Conservation (phyloP, 2,797 vertebrate genomes). For the Lemur catta region DNA sequence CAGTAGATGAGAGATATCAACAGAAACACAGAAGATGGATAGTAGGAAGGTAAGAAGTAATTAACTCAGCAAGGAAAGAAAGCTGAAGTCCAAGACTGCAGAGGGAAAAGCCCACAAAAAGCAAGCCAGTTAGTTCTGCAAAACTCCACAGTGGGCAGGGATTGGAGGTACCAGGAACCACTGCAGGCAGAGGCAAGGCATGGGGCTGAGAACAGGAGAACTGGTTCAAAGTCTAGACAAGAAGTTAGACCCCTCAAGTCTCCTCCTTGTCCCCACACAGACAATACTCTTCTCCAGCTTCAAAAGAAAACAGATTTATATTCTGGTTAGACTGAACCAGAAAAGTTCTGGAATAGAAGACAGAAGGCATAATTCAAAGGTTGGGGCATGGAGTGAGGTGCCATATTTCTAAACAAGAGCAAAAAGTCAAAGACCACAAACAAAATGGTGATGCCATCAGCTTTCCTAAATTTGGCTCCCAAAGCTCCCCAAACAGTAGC, state of each 20-base stretch:
- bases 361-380: not conserved
- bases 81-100: not conserved
- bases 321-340: not conserved
- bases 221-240: not conserved
- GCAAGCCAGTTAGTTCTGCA: not conserved
- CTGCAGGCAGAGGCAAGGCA: not conserved
- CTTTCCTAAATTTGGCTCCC: not conserved
- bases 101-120: not conserved
- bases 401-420: not conserved
- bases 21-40: not conserved
- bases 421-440: not conserved
- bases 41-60: not conserved
- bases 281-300: not conserved
- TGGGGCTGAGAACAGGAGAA: not conserved
- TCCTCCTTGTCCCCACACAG: not conserved
- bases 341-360: not conserved
- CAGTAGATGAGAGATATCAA: not conserved
- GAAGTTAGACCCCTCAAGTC: not conserved
- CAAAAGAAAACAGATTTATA: not conserved
- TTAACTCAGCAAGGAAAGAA: constrained; percentile 11
- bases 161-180: not conserved
- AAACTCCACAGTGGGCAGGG: not conserved
- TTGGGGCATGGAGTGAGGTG: not conserved
- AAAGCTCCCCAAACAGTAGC: not conserved
- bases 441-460: not conserved